Conservation (phyloP, 2,113 vertebrate species). For the Otolemur garnettii region DNA sequence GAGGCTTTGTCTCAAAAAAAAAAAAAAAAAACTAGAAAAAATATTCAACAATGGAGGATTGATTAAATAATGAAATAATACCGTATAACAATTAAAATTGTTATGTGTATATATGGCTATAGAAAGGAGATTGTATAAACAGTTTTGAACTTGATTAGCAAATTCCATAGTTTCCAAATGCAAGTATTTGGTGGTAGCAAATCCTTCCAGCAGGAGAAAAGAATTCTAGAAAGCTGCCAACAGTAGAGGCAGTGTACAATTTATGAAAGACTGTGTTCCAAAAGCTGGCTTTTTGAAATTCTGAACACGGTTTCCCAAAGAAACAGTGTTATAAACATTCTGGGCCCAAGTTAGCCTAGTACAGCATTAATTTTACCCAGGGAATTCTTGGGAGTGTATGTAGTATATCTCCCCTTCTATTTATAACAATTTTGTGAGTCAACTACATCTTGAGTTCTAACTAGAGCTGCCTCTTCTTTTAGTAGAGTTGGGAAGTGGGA, state of each 20-base stretch:
- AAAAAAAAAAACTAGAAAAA: neutral
- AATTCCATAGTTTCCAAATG: conserved; percentile 22
- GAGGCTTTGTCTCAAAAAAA: too few relatives aligned
- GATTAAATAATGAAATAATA: conserved; percentile 12
- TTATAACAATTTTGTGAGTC: conserved; percentile 22
- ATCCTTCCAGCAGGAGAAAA: neutral
- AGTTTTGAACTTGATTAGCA: conserved; percentile 13
- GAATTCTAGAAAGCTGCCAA: conserved; percentile 7
- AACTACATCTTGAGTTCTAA: conserved; percentile 13
- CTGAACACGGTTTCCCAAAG: neutral
- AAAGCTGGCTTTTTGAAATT: conserved; percentile 55
- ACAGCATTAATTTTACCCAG: conserved; percentile 11
- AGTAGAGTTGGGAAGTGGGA: conserved; percentile 11
- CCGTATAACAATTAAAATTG: neutral
- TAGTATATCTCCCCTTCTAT: neutral
- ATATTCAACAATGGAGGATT: neutral
- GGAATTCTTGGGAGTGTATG: neutral
- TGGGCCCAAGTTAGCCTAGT: neutral
- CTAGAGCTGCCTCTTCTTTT: neutral
- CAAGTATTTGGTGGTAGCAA: conserved; percentile 9
- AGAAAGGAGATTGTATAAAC: neutral
- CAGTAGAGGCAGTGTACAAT: neutral
- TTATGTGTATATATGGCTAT: neutral
- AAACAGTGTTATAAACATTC: neutral
- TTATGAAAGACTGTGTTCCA: conserved; percentile 13